These are phyloP conservation scores for Helleia helle DNA, from an alignment of 2,888 invertebrate species.

Conservation along the genomic window DNA sequence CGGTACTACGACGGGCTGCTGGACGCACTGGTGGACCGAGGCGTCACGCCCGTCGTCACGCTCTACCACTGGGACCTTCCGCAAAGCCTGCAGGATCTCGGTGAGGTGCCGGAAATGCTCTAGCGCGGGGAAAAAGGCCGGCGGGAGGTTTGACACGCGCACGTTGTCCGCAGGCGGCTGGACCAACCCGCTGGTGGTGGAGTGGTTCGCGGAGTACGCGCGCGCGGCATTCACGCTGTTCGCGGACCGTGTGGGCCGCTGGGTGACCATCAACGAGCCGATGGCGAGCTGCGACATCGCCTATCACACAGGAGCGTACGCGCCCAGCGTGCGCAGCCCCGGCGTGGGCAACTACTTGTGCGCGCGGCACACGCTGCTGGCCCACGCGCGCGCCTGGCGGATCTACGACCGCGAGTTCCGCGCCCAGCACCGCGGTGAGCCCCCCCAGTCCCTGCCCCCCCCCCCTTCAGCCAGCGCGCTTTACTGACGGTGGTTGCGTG, in stretches of 20 bases:
- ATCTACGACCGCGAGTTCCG: slow-evolving; percentile 2
- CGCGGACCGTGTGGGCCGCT: slow-evolving; percentile 76
- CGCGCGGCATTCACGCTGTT: slow-evolving; percentile 67
- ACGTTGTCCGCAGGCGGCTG: slow-evolving; percentile 76
- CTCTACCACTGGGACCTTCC: slow-evolving; percentile 77
- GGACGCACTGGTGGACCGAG: slow-evolving; percentile 73
- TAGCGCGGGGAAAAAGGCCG: too few species aligned
- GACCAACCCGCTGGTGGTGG: slow-evolving; percentile 76
- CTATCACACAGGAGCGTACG: background rate
- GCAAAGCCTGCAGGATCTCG: slow-evolving; percentile 32
- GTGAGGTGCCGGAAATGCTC: background rate
- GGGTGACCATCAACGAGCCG: slow-evolving; percentile 85
- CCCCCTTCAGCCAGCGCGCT: too few species aligned
- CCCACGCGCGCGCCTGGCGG: slow-evolving; percentile 3
- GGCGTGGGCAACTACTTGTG: background rate
- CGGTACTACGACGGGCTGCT: slow-evolving; percentile 81
- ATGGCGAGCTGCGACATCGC: slow-evolving; percentile 14
- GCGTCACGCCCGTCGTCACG: slow-evolving; percentile 75
- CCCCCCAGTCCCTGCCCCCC: too few species aligned
- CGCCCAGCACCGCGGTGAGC: background rate
- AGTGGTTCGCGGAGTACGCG: slow-evolving; percentile 76
- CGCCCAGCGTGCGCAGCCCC: background rate
- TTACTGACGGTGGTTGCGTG: background rate
- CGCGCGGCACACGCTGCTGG: background rate
- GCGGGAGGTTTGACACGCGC: too few species aligned